phyloP scores from a whole-genome alignment of 2,888 invertebrate genomes.

The Uropetala carovei region DNA sequence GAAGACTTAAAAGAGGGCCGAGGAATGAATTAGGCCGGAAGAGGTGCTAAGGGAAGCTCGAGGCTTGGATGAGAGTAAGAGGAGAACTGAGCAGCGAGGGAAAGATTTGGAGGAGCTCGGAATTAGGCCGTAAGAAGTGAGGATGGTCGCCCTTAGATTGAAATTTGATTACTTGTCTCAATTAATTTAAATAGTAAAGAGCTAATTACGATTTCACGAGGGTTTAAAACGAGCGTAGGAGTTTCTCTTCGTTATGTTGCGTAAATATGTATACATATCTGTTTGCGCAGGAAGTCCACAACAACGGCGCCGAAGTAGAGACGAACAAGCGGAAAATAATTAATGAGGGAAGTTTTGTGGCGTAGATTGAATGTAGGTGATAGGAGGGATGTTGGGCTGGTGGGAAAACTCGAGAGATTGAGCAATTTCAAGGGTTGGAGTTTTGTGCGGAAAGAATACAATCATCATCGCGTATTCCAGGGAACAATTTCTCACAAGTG shows the following conservation, averaged over 20 bases:
- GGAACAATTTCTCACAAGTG: not conserved
- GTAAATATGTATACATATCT: constrained; percentile 13
- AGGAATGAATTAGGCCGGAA: not conserved
- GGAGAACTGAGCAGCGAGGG: no score
- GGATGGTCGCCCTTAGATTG: not conserved
- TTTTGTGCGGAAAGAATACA: not conserved
- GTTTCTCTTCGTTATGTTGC: not conserved
- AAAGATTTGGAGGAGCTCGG: no score
- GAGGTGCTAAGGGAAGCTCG: not conserved
- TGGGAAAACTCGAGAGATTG: no score
- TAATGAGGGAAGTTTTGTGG: constrained; percentile 34
- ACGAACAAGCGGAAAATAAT: constrained; percentile 19
- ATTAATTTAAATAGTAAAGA: not conserved
- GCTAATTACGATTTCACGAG: not conserved
- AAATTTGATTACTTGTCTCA: not conserved
- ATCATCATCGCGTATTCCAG: not conserved
- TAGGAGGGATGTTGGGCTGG: not conserved
- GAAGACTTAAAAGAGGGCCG: not conserved
- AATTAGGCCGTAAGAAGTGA: no score
- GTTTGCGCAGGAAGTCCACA: not conserved
- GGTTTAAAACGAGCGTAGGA: not conserved
- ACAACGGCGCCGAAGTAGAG: not conserved
- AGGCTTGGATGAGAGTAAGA: not conserved
- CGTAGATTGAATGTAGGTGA: constrained; percentile 18
- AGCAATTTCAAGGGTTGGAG: no score